Conservation (phyloP, 2,113 vertebrate species). For the Pogonocichla stellata region DNA sequence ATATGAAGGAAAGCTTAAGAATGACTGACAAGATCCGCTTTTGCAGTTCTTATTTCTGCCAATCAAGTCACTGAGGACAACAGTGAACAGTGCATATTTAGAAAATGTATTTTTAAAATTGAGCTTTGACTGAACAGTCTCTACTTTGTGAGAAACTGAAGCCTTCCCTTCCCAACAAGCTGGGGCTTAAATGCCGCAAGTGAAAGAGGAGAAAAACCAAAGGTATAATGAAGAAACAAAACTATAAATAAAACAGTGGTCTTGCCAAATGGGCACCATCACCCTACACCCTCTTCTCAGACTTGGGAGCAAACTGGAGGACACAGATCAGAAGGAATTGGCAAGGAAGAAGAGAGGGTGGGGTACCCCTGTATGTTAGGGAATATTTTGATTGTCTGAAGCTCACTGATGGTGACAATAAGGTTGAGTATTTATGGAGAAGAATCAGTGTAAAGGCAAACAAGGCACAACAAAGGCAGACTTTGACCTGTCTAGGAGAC, state of each 20-base stretch:
- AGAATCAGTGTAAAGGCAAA: not conserved
- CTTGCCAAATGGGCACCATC: not conserved
- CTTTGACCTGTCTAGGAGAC: not conserved
- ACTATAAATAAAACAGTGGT: not conserved
- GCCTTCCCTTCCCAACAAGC: not conserved
- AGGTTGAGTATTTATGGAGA: not conserved
- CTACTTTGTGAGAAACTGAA: conserved; percentile 12
- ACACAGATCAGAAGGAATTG: not conserved
- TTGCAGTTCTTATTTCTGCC: conserved; percentile 33
- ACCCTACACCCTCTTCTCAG: not conserved
- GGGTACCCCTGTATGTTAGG: not conserved
- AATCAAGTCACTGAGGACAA: conserved; percentile 30
- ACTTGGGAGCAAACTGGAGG: not conserved
- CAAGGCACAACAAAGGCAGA: not conserved
- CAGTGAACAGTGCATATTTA: conserved; percentile 42
- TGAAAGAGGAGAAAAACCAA: not conserved
- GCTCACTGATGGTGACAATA: not conserved
- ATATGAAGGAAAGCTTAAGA: not conserved
- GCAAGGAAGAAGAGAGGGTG: not conserved
- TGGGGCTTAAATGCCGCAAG: not conserved
- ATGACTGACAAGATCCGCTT: conserved; percentile 39
- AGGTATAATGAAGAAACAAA: not conserved
- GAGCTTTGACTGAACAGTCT: conserved; percentile 6
- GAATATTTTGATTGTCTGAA: not conserved
- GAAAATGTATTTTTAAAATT: conserved; percentile 57